phyloP scores from a whole-genome alignment of 2,888 invertebrate genomes.

The Dysmachus trigonus region DNA sequence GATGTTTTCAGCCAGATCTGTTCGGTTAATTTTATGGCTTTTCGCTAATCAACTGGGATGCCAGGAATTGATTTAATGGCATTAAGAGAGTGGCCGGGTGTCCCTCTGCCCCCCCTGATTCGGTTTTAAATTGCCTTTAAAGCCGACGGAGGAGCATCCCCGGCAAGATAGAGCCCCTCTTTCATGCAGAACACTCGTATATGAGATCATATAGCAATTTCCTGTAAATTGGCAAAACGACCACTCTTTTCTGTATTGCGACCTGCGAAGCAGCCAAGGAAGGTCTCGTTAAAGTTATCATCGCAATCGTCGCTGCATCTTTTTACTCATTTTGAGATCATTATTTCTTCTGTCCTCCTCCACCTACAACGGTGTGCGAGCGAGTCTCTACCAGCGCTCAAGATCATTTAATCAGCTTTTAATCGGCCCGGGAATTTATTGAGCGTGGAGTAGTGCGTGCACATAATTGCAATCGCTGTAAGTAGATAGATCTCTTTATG shows the following conservation, averaged over 20 bases:
- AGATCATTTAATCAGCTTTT: slow-evolving; percentile 32
- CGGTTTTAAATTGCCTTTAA: not conserved
- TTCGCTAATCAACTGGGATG: not conserved
- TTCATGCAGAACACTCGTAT: not conserved
- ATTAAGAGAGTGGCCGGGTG: not conserved
- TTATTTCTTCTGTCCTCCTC: slow-evolving; percentile 1
- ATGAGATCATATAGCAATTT: not conserved
- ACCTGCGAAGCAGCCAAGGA: not conserved
- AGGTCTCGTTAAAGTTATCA: not conserved
- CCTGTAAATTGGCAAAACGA: not conserved
- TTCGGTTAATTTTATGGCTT: slow-evolving; percentile 24
- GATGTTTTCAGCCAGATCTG: not conserved
- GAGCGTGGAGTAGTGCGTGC: slow-evolving; percentile 14
- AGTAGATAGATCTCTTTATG: slow-evolving; percentile 37
- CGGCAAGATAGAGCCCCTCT: not conserved
- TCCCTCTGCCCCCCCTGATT: not conserved
- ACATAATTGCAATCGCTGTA: slow-evolving; percentile 35
- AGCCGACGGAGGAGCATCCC: not conserved
- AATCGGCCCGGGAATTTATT: slow-evolving; percentile 34
- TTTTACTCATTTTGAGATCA: slow-evolving; percentile 12
- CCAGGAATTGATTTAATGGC: not conserved
- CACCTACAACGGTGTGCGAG: not conserved
- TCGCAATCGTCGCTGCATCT: not conserved
- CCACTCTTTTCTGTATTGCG: not conserved
- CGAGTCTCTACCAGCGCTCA: not conserved